These are phyloP conservation scores for Vidua macroura DNA, from an alignment of 2,113 vertebrate genomes.

Conservation along the genomic window DNA sequence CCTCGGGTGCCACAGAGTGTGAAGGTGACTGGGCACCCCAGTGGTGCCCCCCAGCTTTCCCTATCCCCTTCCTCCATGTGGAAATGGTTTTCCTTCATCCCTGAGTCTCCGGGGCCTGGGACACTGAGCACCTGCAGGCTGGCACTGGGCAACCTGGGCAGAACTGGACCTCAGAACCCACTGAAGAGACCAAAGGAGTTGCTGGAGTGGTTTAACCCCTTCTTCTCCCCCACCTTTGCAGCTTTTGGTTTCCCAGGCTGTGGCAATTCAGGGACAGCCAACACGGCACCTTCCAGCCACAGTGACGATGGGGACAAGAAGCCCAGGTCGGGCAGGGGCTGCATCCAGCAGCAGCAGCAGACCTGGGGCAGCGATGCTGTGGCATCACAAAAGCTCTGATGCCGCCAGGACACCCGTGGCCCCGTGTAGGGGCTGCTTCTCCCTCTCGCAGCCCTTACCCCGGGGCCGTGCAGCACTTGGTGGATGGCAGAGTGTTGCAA, in stretches of 20 bases:
- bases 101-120: neutral
- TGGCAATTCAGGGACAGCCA: neutral
- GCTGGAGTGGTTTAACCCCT: neutral
- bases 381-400: neutral
- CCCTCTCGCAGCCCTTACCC: neutral
- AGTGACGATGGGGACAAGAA: neutral
- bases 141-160: neutral
- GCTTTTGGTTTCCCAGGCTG: neutral
- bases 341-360: neutral
- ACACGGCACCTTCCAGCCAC: neutral
- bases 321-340: neutral
- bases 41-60: neutral
- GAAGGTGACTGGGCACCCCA: neutral
- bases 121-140: neutral
- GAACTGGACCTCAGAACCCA: neutral
- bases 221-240: neutral
- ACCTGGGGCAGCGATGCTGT: neutral
- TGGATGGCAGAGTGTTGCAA: conserved; percentile 28
- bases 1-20: accelerated
- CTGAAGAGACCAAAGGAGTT: neutral
- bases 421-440: neutral
- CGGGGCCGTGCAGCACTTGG: neutral
- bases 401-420: neutral
- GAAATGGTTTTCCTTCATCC: neutral
- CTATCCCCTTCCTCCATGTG: neutral